Conservation (phyloP, 2,113 vertebrate genomes). For the Glareola pratincola region DNA sequence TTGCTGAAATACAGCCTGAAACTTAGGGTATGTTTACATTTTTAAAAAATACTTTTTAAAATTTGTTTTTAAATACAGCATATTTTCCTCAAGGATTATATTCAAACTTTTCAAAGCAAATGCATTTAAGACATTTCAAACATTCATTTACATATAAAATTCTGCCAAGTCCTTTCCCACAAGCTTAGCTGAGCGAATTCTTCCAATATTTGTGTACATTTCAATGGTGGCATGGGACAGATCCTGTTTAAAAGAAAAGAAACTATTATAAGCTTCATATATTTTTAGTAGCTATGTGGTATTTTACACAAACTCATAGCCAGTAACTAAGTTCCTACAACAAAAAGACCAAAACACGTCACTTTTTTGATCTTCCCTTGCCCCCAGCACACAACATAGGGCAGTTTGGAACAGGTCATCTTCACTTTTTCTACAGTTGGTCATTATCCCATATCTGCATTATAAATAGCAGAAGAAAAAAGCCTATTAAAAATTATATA, state of each 20-base stretch:
- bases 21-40: neutral
- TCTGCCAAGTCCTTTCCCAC: conserved; percentile 96
- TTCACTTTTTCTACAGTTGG: neutral
- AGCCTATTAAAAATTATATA: neutral
- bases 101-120: neutral
- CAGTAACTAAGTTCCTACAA: neutral
- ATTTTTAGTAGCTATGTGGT: neutral
- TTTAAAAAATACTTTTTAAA: neutral
- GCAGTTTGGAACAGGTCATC: neutral
- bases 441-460: neutral
- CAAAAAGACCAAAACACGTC: neutral
- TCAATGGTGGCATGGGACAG: conserved; percentile 93
- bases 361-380: neutral
- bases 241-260: conserved; percentile 77
- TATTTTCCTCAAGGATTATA: neutral
- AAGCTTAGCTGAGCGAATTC: conserved; percentile 88
- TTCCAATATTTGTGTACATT: conserved; percentile 90
- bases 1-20: neutral
- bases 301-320: neutral
- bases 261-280: neutral
- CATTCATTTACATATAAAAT: conserved; percentile 90
- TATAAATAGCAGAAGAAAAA: neutral
- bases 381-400: neutral
- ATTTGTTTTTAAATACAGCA: neutral
- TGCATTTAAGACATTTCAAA: neutral